Base-by-base conservation (phyloP, 2,797 vertebrate species). In the Sebastes flavidus region DNA sequence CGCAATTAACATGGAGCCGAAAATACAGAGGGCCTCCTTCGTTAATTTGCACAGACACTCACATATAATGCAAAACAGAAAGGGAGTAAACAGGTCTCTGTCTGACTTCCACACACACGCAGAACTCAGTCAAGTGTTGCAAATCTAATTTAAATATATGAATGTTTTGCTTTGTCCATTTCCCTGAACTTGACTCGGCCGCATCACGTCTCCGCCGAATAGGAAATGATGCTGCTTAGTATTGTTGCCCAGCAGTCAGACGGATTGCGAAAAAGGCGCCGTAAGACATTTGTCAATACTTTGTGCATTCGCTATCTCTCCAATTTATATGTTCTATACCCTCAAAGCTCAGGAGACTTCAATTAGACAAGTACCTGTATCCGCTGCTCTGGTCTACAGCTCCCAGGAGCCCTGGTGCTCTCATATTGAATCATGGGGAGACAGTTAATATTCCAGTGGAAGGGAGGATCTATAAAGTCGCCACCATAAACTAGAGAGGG, bases 101-200 rank as follows among this genome's bases (percentile, higher is more conserved):
- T 83, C 89, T 78, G 88, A 90, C 89, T 86, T 65, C 62, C 84
- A 59, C 79, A 46, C 84, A 81, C 77, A 20, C 52, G 72, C 85
- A 11, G 62, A 83, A 95, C 76, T 91, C 95, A 95, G 89, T 96
- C 92, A 93, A 96, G 95, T 96, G 96, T 95, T 95, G 92, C 95
- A 95, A 94, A 95, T 94, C 95, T 94, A 94, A 96, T 96, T 96
- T 96, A 95, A 96, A 96, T 96, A 96, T 94, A 96, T 95, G 94
- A 96, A 95, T 95, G 93, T 95, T 95, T 94, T 87, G 89, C 93
- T 94, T 94, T 94, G 94, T 94, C 93, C 93, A 66, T 95, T 95
- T 91, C 87, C 86, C 70, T 75, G 78, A 90, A 92, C 89, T 80
- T 80, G 87, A 80, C 89, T 88, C 22, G 77, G 81, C 85, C 65